A percentile compares a stretch with the other conserved stretches of the same genome.
These are phyloP conservation scores for Anoplius nigerrimus DNA, from an alignment of 2,888 invertebrate genomes.

Conservation along the genomic window DNA sequence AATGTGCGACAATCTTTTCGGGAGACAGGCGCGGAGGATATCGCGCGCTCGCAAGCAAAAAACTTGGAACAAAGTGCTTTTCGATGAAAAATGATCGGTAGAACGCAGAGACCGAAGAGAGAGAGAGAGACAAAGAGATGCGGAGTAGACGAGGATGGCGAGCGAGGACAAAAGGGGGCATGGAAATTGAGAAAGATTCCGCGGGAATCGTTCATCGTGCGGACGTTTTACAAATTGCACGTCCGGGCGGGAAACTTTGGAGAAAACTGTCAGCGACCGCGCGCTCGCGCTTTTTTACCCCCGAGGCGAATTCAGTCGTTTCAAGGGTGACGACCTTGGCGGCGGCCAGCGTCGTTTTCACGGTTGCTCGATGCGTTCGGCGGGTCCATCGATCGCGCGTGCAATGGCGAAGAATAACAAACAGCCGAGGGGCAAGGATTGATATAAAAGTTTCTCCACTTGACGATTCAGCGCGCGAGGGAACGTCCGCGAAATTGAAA, in stretches of 20 bases:
- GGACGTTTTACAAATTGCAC: too few species aligned
- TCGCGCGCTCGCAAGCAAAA: background rate
- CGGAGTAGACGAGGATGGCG: too few species aligned
- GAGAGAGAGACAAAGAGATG: background rate
- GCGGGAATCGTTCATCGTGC: too few species aligned
- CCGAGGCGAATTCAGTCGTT: background rate
- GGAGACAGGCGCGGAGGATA: too few species aligned
- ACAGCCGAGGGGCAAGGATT: slow-evolving; percentile 1
- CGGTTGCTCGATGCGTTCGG: too few species aligned
- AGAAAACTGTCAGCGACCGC: background rate
- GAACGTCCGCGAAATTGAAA: slow-evolving; percentile 42
- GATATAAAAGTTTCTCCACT: slow-evolving; percentile 11
- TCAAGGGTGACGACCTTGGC: too few species aligned
- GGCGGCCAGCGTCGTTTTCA: too few species aligned
- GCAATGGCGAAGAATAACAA: slow-evolving; percentile 23
- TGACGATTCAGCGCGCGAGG: slow-evolving; percentile 35
- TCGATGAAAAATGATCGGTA: slow-evolving; percentile 32
- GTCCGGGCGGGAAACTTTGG: too few species aligned
- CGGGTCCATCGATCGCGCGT: too few species aligned
- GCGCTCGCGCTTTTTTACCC: background rate
- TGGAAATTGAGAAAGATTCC: too few species aligned
- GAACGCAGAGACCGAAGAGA: slow-evolving; percentile 6
- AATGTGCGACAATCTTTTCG: too few species aligned
- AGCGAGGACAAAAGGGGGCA: slow-evolving; percentile 1
- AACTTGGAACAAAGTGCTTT: slow-evolving; percentile 21